Evolutionary conservation across 2,113 vertebrate species (phyloP).

Genomic region (Condylura cristata): DNA sequence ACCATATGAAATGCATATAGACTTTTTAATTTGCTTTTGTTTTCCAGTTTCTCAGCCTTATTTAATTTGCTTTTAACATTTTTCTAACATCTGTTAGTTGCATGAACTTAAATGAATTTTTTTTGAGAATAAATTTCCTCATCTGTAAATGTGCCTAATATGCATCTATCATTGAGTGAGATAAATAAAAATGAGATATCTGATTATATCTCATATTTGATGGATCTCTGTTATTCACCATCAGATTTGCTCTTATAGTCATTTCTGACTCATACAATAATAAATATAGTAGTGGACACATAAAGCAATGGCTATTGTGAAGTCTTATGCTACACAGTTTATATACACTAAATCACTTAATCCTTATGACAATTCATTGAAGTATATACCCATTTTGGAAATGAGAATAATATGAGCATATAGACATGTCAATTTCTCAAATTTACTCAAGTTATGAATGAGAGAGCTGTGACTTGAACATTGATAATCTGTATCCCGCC

Average conservation of each 20-base stretch:
- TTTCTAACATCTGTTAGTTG: not conserved
- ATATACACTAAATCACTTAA: not conserved
- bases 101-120: not conserved
- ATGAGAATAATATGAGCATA: not conserved
- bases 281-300: not conserved
- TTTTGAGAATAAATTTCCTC: not conserved
- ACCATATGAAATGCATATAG: not conserved
- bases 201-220: not conserved
- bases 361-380: not conserved
- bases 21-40: not conserved
- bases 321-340: not conserved
- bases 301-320: not conserved
- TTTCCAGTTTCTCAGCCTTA: too few relatives aligned
- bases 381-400: not conserved
- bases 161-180: not conserved
- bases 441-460: not conserved
- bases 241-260: not conserved
- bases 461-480: not conserved
- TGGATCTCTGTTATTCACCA: not conserved
- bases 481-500: not conserved
- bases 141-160: not conserved
- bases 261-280: not conserved
- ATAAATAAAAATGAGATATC: not conserved
- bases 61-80: too few relatives aligned
- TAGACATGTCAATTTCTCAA: not conserved